phyloP scores from a whole-genome alignment of 1,140 invertebrate genomes.

The Zeugodacus cucurbitae region DNA sequence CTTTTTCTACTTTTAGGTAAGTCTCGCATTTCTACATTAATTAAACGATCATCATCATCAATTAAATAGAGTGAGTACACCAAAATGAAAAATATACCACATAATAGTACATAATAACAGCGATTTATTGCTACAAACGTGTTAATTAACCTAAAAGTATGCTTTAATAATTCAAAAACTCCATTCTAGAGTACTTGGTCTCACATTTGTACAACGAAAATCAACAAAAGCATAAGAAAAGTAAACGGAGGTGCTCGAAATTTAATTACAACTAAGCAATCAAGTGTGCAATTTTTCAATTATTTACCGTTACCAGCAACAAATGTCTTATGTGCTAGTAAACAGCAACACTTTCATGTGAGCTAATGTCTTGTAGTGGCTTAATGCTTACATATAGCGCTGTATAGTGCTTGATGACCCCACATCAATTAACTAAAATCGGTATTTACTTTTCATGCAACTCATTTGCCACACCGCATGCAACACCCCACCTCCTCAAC shows the following conservation, averaged over 20 bases:
- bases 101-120: not conserved
- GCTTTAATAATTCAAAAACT: constrained; percentile 39
- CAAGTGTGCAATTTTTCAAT: constrained; percentile 64
- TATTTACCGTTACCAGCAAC: constrained; percentile 60
- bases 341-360: not conserved
- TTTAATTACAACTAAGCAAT: constrained; percentile 56
- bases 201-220: not conserved
- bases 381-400: not conserved
- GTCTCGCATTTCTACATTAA: not conserved
- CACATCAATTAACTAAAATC: constrained; percentile 22
- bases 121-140: not conserved
- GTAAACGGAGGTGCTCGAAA: constrained; percentile 42
- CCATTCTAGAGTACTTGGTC: constrained; percentile 30
- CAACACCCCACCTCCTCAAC: not conserved
- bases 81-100: not conserved
- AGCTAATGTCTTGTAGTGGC: not conserved
- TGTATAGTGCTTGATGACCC: not conserved
- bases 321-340: not conserved
- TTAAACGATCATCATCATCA: not conserved
- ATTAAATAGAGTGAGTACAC: not conserved
- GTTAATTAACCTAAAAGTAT: constrained; percentile 22
- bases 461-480: not conserved
- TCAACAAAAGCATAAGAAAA: not conserved
- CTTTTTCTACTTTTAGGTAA: not conserved
- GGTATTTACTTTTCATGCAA: constrained; percentile 32